Conservation (phyloP, 2,888 invertebrate genomes). For the Antheraea assamensis region DNA sequence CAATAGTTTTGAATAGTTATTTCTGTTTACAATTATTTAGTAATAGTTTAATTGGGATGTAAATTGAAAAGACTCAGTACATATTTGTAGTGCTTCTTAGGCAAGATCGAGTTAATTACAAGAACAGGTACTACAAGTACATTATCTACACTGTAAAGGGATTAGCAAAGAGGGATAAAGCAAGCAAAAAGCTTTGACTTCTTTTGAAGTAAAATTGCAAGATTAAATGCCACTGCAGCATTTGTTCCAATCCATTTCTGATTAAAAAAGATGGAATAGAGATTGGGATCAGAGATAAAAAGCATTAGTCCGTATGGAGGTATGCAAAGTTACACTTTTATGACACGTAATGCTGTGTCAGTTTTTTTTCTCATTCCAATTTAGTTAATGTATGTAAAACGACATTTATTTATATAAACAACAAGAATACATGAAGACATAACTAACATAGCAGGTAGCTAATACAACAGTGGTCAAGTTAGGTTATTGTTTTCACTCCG, state of each 20-base stretch:
- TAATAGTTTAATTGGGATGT: neutral
- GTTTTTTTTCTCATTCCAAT: neutral
- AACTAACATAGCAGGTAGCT: no score
- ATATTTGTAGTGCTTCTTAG: constrained; percentile 9
- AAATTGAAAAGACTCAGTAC: neutral
- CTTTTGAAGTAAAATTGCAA: no score
- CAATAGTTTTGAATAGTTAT: constrained; percentile 36
- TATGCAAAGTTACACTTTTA: no score
- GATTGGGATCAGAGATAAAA: no score
- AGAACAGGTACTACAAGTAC: neutral
- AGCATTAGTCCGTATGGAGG: no score
- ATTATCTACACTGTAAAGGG: neutral
- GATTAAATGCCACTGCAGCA: no score
- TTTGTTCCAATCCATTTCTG: no score
- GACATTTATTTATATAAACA: neutral
- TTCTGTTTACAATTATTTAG: neutral
- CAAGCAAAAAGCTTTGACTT: no score
- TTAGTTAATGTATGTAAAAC: no score
- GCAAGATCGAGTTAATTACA: neutral
- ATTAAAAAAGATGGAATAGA: no score
- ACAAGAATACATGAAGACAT: neutral
- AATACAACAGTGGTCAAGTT: neutral
- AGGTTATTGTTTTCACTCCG: neutral
- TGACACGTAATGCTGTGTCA: no score
- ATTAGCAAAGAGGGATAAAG: neutral